phyloP scores from a whole-genome alignment of 1,140 invertebrate genomes.

The Ectropis grisescens region DNA sequence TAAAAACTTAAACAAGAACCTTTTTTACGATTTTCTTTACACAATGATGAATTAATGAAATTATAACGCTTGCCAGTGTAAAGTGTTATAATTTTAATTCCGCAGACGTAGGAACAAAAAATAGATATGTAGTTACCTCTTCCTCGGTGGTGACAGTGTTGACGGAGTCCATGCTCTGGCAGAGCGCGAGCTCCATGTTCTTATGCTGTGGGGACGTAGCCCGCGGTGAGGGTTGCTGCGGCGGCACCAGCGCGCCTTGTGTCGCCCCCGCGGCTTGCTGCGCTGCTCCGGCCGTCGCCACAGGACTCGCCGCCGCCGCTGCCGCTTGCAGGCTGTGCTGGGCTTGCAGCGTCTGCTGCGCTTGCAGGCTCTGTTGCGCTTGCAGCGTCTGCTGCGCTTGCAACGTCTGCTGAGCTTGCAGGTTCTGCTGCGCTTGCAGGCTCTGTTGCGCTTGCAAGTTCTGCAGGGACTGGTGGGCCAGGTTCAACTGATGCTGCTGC shows the following conservation, averaged over 20 bases:
- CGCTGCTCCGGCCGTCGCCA: conserved; percentile 28
- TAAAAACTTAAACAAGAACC: no score
- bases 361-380: conserved; percentile 35
- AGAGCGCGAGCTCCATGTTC: conserved; percentile 70
- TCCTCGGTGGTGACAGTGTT: conserved; percentile 92
- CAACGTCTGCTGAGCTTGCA: conserved; percentile 18
- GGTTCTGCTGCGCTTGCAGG: conserved; percentile 39
- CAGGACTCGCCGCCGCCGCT: conserved; percentile 36
- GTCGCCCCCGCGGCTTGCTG: conserved; percentile 38
- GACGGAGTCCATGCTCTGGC: conserved; percentile 93
- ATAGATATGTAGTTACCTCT: conserved; percentile 91
- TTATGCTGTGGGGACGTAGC: conserved; percentile 51
- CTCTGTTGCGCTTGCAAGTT: conserved; percentile 49
- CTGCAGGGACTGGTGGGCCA: conserved; percentile 58
- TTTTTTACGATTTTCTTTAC: no score
- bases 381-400: no score
- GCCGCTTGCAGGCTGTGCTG: conserved; percentile 34
- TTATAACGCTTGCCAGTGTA: no score
- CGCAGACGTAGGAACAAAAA: no score
- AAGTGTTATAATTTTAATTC: no score
- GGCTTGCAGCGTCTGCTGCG: conserved; percentile 23
- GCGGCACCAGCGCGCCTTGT: conserved; percentile 46
- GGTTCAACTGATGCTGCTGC: conserved; percentile 60
- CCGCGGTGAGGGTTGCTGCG: conserved; percentile 53
- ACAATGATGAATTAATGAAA: no score